Evolutionary conservation across 2,888 invertebrate species (phyloP).

Genomic region (Pyralis farinalis): DNA sequence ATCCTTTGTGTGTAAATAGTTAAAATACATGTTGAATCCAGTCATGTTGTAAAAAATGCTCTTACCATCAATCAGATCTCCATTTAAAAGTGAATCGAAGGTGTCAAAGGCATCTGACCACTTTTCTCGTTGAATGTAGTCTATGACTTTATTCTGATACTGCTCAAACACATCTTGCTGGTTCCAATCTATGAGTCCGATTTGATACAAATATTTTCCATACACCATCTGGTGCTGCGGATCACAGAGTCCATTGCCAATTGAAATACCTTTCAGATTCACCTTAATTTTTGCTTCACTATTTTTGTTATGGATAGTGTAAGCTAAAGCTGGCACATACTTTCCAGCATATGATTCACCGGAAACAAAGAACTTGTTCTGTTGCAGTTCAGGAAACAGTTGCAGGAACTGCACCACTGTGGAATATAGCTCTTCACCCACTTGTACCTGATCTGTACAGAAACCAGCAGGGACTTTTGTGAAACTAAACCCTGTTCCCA

Average conservation of each 20-base stretch:
- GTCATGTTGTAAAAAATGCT: constrained; percentile 87
- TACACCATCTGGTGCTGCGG: constrained; percentile 89
- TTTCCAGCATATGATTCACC: constrained; percentile 95
- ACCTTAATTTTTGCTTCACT: constrained; percentile 84
- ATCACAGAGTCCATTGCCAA: constrained; percentile 91
- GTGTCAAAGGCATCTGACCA: constrained; percentile 86
- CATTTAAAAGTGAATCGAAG: constrained; percentile 87
- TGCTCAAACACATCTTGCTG: constrained; percentile 81
- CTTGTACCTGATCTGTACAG: constrained; percentile 88
- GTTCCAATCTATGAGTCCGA: constrained; percentile 86
- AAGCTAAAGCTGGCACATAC: constrained; percentile 87
- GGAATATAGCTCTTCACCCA: constrained; percentile 89
- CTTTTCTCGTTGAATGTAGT: constrained; percentile 83
- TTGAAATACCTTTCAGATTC: constrained; percentile 85
- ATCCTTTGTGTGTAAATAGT: constrained; percentile 84
- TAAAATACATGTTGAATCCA: constrained; percentile 89
- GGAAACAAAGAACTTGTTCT: constrained; percentile 90
- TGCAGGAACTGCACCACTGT: constrained; percentile 91
- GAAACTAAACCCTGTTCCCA: constrained; percentile 95
- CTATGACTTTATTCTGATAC: constrained; percentile 79
- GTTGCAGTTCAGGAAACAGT: constrained; percentile 88
- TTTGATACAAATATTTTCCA: constrained; percentile 89
- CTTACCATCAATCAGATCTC: constrained; percentile 80
- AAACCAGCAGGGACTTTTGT: constrained; percentile 89
- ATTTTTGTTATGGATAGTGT: constrained; percentile 85